These are phyloP conservation scores for Microplitis deprimator DNA, from an alignment of 2,888 invertebrate genomes.

Conservation along the genomic window DNA sequence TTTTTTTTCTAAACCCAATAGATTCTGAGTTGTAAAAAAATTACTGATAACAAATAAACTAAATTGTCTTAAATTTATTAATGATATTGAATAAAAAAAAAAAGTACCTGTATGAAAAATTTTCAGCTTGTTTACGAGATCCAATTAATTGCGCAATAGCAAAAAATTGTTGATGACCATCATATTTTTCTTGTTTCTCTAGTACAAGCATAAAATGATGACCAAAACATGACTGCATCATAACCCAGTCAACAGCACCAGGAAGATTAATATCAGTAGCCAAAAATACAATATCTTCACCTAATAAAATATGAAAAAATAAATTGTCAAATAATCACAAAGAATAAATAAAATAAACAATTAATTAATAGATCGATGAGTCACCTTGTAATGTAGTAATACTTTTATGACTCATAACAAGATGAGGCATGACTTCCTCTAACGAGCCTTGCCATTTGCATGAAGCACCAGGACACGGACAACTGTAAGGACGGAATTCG, in stretches of 20 bases:
- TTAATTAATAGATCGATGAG: background rate
- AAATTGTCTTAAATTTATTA: no score
- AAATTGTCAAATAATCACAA: background rate
- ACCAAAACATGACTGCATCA: conserved; percentile 99
- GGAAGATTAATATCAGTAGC: conserved; percentile 99
- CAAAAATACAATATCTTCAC: conserved; percentile 99
- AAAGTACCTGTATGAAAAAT: conserved; percentile 91
- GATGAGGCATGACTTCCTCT: conserved; percentile 98
- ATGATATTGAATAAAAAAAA: background rate
- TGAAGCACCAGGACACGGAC: conserved; percentile 99
- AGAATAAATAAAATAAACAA: background rate
- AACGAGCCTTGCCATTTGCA: conserved; percentile 99
- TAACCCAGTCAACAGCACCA: conserved; percentile 99
- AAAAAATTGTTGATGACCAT: conserved; percentile 96
- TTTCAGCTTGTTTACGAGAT: conserved; percentile 98
- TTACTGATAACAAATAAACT: no score
- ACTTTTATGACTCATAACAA: conserved; percentile 97
- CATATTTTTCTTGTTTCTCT: conserved; percentile 98
- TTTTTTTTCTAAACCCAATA: no score
- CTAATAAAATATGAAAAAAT: conserved; percentile 65
- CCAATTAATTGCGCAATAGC: conserved; percentile 99
- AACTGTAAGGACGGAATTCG: conserved; percentile 97
- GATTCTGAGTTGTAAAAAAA: no score
- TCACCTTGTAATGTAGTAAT: conserved; percentile 96
- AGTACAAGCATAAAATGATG: conserved; percentile 99